Conservation (phyloP, 2,797 vertebrate species). For the Octomys mimax region DNA sequence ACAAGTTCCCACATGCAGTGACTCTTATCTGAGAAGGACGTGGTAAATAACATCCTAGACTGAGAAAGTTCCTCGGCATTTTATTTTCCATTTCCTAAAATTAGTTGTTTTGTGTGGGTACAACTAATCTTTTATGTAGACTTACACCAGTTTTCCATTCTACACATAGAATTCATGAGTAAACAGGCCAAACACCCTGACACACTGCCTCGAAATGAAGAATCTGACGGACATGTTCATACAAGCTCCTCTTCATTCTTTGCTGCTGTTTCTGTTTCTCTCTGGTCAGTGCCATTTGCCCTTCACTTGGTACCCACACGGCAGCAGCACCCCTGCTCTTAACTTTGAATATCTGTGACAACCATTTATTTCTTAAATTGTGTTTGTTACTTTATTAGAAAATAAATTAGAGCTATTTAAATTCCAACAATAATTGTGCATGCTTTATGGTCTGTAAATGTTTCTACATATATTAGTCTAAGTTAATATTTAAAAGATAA, state of each 20-base stretch:
- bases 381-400: not conserved
- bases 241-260: not conserved
- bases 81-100: slow-evolving; percentile 24
- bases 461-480: not conserved
- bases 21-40: not conserved
- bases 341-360: not conserved
- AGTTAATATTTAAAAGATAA: not conserved
- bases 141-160: not conserved
- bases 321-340: not conserved
- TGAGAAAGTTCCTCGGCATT: not conserved
- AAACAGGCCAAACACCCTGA: not conserved
- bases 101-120: not conserved
- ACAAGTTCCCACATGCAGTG: not conserved
- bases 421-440: not conserved
- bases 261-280: not conserved
- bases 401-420: not conserved
- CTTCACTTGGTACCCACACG: not conserved
- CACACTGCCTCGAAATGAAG: not conserved
- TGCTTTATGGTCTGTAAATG: not conserved
- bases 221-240: not conserved
- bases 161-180: not conserved
- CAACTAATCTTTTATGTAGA: not conserved
- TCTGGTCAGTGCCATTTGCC: not conserved
- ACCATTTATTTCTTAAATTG: not conserved
- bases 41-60: not conserved